Evolutionary conservation across 2,797 vertebrate genomes (phyloP).

Genomic region (Malacoctenus gilli): DNA sequence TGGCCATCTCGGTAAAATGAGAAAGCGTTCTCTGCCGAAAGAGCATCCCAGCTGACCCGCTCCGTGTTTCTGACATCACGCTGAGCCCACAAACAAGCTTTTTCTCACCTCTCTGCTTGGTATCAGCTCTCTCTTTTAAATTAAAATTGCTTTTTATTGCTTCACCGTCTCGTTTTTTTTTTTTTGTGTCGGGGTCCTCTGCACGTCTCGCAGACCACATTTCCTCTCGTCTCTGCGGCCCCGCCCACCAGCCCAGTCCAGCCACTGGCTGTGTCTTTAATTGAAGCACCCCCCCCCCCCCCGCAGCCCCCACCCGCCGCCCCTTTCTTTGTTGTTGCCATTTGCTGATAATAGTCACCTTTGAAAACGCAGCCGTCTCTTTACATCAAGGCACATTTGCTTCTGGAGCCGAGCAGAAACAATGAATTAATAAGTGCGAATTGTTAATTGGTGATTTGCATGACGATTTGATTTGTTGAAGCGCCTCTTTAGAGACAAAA

Average conservation of each 20-base stretch:
- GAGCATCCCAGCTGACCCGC: background rate
- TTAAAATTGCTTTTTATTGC: too few relatives aligned
- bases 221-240: background rate
- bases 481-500: constrained; percentile 1
- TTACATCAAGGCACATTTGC: background rate
- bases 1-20: background rate
- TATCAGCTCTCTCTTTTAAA: constrained; percentile 3
- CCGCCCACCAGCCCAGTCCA: background rate
- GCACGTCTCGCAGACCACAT: background rate
- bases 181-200: background rate
- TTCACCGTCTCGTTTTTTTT: background rate
- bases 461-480: constrained; percentile 19
- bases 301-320: too few relatives aligned
- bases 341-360: background rate
- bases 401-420: background rate
- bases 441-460: constrained; percentile 21
- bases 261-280: constrained; percentile 5
- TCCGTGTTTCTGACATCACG: background rate
- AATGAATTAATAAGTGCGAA: constrained; percentile 24
- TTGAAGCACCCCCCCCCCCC: constrained; percentile 18
- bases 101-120: background rate
- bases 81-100: background rate
- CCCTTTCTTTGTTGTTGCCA: background rate
- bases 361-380: background rate
- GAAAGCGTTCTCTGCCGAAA: background rate